Base-by-base conservation (phyloP, 1,140 invertebrate genomes). In the Oedothorax gibbosus region DNA sequence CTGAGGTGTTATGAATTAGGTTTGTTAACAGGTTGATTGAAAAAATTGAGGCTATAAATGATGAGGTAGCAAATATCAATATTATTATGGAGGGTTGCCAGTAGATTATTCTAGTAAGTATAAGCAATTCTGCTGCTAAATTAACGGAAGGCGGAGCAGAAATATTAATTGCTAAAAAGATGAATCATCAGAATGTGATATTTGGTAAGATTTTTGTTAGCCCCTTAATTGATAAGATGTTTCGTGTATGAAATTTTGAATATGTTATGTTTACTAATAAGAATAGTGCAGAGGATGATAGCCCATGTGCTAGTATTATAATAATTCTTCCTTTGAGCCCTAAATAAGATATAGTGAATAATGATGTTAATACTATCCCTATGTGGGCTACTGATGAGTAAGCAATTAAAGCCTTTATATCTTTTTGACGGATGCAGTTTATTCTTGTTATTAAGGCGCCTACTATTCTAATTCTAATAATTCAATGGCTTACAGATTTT, bases 241-340 rank as follows among this genome's bases (percentile, higher is more conserved):
- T 91, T 69, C 91, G 91, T 9, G 90, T 90, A 54, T 87, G 54
- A 51, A 86, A 73, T n/a, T 89, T 88, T 87, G 93, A 91, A 92
- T 94, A 94, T 88, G 87, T 90, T 87, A 93, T 90, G 92, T 93
- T 93, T 53, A 92, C 91, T 89, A 94, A 91, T 92, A 90, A 92
- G 93, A 94, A 94, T 91, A 94, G 90, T 0, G 91, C 93, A 5
- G 93, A 94, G 77, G 93, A 94, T 92, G 91, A 87, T 11, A 88
- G 77, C 5, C 93, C 93, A 92, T 94, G 93, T 86, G 57, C 75
- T 7, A 76, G n/a, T n/a, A n/a, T n/a, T n/a, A n/a, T n/a, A n/a
- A n/a, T n/a, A n/a, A n/a, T n/a, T n/a, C n/a, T n/a, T n/a, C n/a
- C n/a, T n/a, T n/a, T n/a, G n/a, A n/a, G n/a, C n/a, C n/a, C n/a